phyloP scores from a whole-genome alignment of 2,888 invertebrate genomes.

The Gonocerus acuteangulatus region DNA sequence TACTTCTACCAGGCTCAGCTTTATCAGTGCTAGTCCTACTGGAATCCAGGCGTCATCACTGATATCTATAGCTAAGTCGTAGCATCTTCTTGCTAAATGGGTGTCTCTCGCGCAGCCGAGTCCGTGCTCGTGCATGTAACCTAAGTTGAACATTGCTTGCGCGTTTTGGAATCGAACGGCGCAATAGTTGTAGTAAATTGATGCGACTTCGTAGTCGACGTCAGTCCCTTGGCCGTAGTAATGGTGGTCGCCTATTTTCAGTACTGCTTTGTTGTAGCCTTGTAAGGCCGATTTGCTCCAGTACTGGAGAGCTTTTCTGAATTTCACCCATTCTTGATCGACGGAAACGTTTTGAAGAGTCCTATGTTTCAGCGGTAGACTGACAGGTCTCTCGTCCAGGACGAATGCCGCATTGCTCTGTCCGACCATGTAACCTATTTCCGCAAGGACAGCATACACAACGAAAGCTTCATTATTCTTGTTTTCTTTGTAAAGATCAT shows the following conservation, averaged over 20 bases:
- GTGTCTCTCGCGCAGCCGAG: slow-evolving; percentile 79
- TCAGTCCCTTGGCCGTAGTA: slow-evolving; percentile 94
- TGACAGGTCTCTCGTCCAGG: slow-evolving; percentile 57
- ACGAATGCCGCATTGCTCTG: slow-evolving; percentile 95
- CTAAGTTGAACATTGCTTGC: slow-evolving; percentile 97
- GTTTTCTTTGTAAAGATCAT: slow-evolving; percentile 77
- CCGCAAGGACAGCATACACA: slow-evolving; percentile 85
- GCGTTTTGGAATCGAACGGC: slow-evolving; percentile 91
- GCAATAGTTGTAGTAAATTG: slow-evolving; percentile 82
- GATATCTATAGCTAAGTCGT: slow-evolving; percentile 91
- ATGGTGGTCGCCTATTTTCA: slow-evolving; percentile 96
- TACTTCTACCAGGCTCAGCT: slow-evolving; percentile 47
- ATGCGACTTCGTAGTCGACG: slow-evolving; percentile 83
- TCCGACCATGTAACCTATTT: slow-evolving; percentile 93
- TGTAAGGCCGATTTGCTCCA: slow-evolving; percentile 93
- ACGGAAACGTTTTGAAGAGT: slow-evolving; percentile 47
- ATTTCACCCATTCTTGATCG: slow-evolving; percentile 44
- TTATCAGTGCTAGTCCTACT: slow-evolving; percentile 81
- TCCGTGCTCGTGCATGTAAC: slow-evolving; percentile 98
- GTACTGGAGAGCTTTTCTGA: slow-evolving; percentile 77
- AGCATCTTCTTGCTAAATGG: slow-evolving; percentile 93
- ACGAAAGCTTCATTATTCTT: slow-evolving; percentile 72
- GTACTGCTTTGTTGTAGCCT: slow-evolving; percentile 79
- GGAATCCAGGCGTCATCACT: slow-evolving; percentile 89
- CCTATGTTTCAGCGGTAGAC: neutral